These are phyloP conservation scores for Formica aserva DNA, from an alignment of 2,888 invertebrate species.

Conservation along the genomic window DNA sequence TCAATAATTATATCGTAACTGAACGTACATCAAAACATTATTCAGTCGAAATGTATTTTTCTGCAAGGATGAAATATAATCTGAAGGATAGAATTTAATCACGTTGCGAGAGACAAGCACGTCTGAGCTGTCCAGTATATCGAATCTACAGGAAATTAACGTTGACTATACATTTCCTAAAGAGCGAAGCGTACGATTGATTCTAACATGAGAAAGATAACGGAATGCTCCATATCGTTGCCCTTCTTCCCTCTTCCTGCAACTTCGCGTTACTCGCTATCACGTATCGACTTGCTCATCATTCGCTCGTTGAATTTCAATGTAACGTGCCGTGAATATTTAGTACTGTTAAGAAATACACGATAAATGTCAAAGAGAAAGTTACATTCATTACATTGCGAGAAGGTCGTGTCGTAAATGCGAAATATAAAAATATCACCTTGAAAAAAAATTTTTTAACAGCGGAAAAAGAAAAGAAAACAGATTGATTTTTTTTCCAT, in stretches of 20 bases:
- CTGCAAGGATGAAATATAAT: background rate
- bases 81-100: background rate
- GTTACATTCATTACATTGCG: background rate
- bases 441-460: background rate
- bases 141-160: background rate
- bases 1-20: background rate
- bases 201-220: slow-evolving; percentile 30
- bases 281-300: slow-evolving; percentile 49
- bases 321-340: slow-evolving; percentile 35
- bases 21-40: background rate
- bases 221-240: slow-evolving; percentile 41
- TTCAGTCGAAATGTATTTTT: background rate
- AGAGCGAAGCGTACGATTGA: slow-evolving; percentile 28
- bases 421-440: background rate
- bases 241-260: background rate
- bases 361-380: slow-evolving; percentile 13
- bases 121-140: background rate
- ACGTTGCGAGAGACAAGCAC: background rate
- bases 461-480: background rate
- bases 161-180: slow-evolving; percentile 13
- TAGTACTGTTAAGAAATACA: slow-evolving; percentile 14
- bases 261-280: slow-evolving; percentile 34
- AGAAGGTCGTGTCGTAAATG: slow-evolving; percentile 2
- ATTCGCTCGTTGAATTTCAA: slow-evolving; percentile 49
- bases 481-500: background rate